These are phyloP conservation scores for Anser cygnoides DNA, from an alignment of 2,113 vertebrate genomes.

Conservation along the genomic window DNA sequence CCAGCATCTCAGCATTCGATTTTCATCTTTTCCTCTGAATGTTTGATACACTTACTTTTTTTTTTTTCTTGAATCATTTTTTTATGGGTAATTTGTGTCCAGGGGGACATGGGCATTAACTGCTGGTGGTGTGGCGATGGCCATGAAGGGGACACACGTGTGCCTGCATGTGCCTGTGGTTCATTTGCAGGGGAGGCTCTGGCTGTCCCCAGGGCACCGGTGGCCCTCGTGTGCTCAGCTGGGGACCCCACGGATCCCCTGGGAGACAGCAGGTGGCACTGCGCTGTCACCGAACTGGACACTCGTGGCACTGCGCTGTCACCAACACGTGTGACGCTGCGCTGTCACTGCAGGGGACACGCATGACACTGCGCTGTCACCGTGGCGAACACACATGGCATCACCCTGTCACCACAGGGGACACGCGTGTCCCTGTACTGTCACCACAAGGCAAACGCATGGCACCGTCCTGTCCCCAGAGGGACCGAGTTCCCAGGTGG, in stretches of 20 bases:
- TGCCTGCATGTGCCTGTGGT: not conserved
- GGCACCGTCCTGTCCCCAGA: not conserved
- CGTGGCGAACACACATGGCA: accelerated
- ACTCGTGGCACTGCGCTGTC: not conserved
- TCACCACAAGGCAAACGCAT: not conserved
- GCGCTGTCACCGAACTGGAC: not conserved
- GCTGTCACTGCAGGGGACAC: not conserved
- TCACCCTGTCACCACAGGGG: accelerated
- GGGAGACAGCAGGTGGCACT: constrained; percentile 67
- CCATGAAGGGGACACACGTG: accelerated
- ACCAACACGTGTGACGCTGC: not conserved
- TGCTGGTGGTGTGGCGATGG: not conserved
- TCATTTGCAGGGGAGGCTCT: not conserved
- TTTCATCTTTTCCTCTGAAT: not conserved
- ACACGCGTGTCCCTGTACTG: not conserved
- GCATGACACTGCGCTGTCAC: not conserved
- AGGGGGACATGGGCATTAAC: not conserved
- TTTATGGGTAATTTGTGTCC: not conserved
- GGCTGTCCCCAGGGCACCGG: accelerated
- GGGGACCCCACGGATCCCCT: not conserved
- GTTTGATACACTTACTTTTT: not conserved
- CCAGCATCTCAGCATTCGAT: not conserved
- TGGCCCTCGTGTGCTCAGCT: accelerated
- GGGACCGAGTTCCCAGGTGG: not conserved
- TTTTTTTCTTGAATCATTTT: not conserved